phyloP scores from a whole-genome alignment of 2,888 invertebrate species.

The Palloptera scutellata region DNA sequence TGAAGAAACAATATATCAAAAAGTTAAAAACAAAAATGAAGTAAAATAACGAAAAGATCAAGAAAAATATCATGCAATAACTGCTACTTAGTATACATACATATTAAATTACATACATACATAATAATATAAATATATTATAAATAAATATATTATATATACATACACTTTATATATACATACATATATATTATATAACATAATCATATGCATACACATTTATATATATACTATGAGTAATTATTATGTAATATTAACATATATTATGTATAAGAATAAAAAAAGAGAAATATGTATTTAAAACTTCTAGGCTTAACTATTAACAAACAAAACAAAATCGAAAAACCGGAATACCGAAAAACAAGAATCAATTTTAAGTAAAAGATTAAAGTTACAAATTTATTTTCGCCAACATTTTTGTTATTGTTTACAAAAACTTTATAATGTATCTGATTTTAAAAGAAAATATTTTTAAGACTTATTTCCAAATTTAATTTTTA shows the following conservation, averaged over 20 bases:
- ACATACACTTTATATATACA: slow-evolving; percentile 19
- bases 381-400: too few species aligned
- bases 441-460: too few species aligned
- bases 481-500: too few species aligned
- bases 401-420: too few species aligned
- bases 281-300: too few species aligned
- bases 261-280: too few species aligned
- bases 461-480: too few species aligned
- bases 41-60: slow-evolving; percentile 31
- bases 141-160: slow-evolving; percentile 9
- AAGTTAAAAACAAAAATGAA: too few species aligned
- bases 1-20: too few species aligned
- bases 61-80: slow-evolving; percentile 25
- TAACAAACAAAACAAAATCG: slow-evolving; percentile 17
- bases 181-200: slow-evolving; percentile 13
- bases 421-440: too few species aligned
- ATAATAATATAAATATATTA: slow-evolving; percentile 5
- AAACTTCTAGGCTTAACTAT: not conserved
- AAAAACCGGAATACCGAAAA: not conserved
- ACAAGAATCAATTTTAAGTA: not conserved
- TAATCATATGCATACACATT: not conserved
- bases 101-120: slow-evolving; percentile 15
- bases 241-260: not conserved
- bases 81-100: slow-evolving; percentile 7
- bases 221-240: slow-evolving; percentile 6